Evolutionary conservation across 2,797 vertebrate species (phyloP).

Genomic region (Alosa sapidissima): DNA sequence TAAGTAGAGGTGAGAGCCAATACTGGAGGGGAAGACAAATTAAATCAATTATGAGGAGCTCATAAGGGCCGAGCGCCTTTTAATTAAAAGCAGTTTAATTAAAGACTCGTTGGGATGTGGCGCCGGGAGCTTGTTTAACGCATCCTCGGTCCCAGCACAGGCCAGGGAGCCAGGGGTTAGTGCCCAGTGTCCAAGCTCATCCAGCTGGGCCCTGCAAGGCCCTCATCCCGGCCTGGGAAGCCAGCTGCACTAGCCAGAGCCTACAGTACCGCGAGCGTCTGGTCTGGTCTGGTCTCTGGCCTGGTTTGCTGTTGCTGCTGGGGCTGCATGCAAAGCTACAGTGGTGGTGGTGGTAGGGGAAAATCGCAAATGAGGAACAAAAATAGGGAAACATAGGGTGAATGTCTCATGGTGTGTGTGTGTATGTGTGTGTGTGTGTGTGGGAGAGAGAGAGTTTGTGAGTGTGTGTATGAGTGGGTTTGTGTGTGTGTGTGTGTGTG

Average conservation of each 20-base stretch:
- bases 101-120: conserved; percentile 69
- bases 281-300: not conserved
- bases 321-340: not conserved
- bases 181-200: not conserved
- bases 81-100: conserved; percentile 98
- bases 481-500: not conserved
- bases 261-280: not conserved
- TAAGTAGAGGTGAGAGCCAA: conserved; percentile 78
- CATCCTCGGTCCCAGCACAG: conserved; percentile 58
- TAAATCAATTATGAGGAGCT: conserved; percentile 94
- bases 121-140: conserved; percentile 71
- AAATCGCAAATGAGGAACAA: not conserved
- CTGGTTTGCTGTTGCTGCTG: no score
- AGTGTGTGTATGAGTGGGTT: not conserved
- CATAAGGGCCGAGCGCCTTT: conserved; percentile 87
- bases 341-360: conserved; percentile 23
- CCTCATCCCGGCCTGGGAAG: not conserved
- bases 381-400: not conserved
- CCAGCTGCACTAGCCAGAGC: not conserved
- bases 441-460: not conserved
- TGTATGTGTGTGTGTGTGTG: no score
- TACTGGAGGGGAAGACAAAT: conserved; percentile 76
- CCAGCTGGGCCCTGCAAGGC: not conserved
- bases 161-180: conserved; percentile 18
- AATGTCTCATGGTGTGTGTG: no score